Evolutionary conservation across 2,797 vertebrate genomes (phyloP), one percentile per base, ranked within the genome.

Genomic region (Intellagama lesueurii): DNA sequence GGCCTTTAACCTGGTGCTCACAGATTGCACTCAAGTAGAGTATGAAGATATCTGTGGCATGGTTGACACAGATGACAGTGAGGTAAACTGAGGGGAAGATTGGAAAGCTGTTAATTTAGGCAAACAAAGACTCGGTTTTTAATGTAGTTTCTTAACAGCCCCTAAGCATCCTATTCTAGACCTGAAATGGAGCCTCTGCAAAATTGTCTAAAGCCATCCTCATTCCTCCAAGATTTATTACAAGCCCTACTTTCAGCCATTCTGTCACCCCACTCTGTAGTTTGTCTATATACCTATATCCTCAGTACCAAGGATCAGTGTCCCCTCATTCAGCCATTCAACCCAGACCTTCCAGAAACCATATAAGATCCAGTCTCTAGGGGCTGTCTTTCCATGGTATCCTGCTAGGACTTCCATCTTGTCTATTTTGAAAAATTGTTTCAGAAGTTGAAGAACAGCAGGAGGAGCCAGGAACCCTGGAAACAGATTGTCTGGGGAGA

Each of bases 361-460:
- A 1, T 84, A 19, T 30, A 30, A 32, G 16, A 4, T 89, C 24
- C 30, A 64, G 30, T 19, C 22, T 8, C 44, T 32, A 70, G 22
- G 72, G 56, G 19, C 35, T 81, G 14, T 70, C 32, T 56, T 88
- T 70, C 32, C 70, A 8, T 80, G 26, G 22, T 47, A 66, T 44
- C 28, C 69, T 56, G 64, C 16, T 49, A 14, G 56, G 60, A 49
- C 30, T 5, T 81, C 35, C 6, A 35, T 32, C 81, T 79, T 68
- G 7, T 44, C 64, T 16, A 11, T 86, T 81, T 89, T 81, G 72
- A 86, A 76, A 77, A 86, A 92, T 84, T 87, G 70, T 91, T 68
- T 49, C 83, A 97, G 96, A 96, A 92, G 92, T 83, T 76, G 92
- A 95, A 94, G 85, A 84, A 40, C 92, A 91, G 30, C 79, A 73